A percentile compares a stretch with the other conserved stretches of the same genome.
These are phyloP conservation scores for Acridotheres tristis DNA, from an alignment of 2,797 vertebrate species.

Conservation along the genomic window DNA sequence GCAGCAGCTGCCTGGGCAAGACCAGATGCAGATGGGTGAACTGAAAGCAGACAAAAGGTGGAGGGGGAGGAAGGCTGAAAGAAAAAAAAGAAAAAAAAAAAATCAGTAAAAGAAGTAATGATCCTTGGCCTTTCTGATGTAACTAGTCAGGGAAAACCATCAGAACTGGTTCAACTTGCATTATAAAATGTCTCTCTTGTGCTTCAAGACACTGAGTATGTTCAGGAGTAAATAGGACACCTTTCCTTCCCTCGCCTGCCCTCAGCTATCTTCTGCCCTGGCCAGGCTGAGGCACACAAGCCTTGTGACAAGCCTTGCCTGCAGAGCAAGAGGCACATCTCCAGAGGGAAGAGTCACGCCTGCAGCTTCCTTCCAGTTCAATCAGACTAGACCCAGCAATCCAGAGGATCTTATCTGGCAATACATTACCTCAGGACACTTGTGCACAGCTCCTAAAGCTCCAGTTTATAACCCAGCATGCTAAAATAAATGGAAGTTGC, in stretches of 20 bases:
- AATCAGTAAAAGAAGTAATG: not conserved
- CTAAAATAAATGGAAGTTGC: constrained; percentile 49
- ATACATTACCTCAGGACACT: constrained; percentile 20
- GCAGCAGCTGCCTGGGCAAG: constrained; percentile 52
- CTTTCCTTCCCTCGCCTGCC: not conserved
- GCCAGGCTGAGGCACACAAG: not conserved
- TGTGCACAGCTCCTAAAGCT: not conserved
- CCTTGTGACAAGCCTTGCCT: not conserved
- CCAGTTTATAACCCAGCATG: not conserved
- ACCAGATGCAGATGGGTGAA: constrained; percentile 54
- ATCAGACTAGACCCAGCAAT: constrained; percentile 11
- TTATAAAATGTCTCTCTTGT: not conserved
- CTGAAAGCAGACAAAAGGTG: constrained; percentile 17
- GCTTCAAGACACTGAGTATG: not conserved
- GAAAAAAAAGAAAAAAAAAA: not conserved
- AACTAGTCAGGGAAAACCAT: not conserved
- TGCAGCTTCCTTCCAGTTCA: constrained; percentile 42
- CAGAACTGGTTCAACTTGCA: not conserved
- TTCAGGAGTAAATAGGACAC: not conserved
- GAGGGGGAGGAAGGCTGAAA: not conserved
- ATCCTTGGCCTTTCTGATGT: not conserved
- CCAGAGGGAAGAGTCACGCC: not conserved
- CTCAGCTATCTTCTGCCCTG: not conserved
- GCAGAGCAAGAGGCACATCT: not conserved
- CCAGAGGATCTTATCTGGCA: constrained; percentile 14